phyloP scores from a whole-genome alignment of 2,888 invertebrate genomes.

The Hirtodrosophila cameraria region DNA sequence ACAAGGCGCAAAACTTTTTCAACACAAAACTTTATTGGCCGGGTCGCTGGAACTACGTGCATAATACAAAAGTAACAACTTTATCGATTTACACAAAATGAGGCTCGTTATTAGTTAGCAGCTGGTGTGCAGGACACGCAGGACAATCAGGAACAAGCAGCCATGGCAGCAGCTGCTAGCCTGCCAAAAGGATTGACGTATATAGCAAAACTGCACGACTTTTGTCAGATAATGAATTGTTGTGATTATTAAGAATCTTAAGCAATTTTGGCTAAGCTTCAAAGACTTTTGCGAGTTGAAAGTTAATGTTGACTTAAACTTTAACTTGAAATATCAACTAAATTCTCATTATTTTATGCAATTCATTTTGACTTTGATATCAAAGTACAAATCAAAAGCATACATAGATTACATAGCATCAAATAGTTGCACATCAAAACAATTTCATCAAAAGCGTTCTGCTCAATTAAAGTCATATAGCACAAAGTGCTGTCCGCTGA shows the following conservation, averaged over 20 bases:
- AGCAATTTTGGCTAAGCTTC: too few relatives aligned
- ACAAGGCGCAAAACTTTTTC: slow-evolving; percentile 53
- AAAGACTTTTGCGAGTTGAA: too few relatives aligned
- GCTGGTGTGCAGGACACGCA: slow-evolving; percentile 38
- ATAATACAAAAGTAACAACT: slow-evolving; percentile 68
- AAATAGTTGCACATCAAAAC: slow-evolving; percentile 28
- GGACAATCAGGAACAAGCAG: slow-evolving; percentile 11
- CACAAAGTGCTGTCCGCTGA: slow-evolving; percentile 33
- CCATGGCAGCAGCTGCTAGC: slow-evolving; percentile 24
- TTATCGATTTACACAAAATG: slow-evolving; percentile 77
- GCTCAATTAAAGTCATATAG: slow-evolving; percentile 46
- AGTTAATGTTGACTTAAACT: too few relatives aligned
- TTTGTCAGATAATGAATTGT: too few relatives aligned
- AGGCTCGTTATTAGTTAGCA: slow-evolving; percentile 75
- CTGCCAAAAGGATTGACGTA: slow-evolving; percentile 11
- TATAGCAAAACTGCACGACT: neutral
- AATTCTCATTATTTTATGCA: too few relatives aligned
- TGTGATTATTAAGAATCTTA: too few relatives aligned
- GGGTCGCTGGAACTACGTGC: slow-evolving; percentile 50
- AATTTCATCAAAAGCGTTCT: slow-evolving; percentile 6
- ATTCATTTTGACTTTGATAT: too few relatives aligned
- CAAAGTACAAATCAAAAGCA: too few relatives aligned
- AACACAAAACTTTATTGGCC: slow-evolving; percentile 56
- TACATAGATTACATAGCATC: neutral
- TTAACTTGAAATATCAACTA: too few relatives aligned